Evolutionary conservation across 1,140 invertebrate genomes (phyloP), one percentile per base, ranked within the genome.

Genomic region (Leptopilina boulardi): DNA sequence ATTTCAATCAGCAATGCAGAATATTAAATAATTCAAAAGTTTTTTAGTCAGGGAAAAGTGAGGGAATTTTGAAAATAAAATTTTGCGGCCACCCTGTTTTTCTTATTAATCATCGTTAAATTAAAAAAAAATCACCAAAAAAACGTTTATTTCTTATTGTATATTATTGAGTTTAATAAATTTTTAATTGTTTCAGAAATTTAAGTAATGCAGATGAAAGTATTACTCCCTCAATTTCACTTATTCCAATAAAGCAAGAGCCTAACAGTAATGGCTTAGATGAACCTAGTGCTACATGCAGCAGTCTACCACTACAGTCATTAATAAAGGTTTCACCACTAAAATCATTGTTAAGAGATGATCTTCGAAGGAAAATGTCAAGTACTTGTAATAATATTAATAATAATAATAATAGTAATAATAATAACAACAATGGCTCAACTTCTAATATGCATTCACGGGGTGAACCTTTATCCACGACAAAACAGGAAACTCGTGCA

Each of bases 161-260:
- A n/a, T n/a, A n/a, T n/a, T n/a, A n/a, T n/a, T n/a, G n/a, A n/a
- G n/a, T 51, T 51, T 30, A 11, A 11, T 30, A 3, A 8, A 30
- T 30, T 66, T 15, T 34, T n/a, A 11, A 15, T 51, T 70, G 19
- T 78, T 78, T 13, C 47, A 88, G 87, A 80, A 87, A 73, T 38
- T 71, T 86, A 19, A 81, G 86, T 34, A 85, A 85, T 42, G 82
- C 82, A 11, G 88, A 90, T 34, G 87, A 89, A 38, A 70, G 87
- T 86, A 96, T 96, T 82, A 96, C 95, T 79, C 96, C 95, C 9
- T 96, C 95, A 18, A 96, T 96, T 79, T 96, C 95, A 19, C 89
- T 96, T n/a, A 96, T 96, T 91, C 95, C 95, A 70, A 96, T 96
- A 77, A 96, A 96, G 88, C 96, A 96, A 91, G 96, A 94, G 82